phyloP scores from a whole-genome alignment of 1,140 invertebrate species.

The Drosophila neocordata region DNA sequence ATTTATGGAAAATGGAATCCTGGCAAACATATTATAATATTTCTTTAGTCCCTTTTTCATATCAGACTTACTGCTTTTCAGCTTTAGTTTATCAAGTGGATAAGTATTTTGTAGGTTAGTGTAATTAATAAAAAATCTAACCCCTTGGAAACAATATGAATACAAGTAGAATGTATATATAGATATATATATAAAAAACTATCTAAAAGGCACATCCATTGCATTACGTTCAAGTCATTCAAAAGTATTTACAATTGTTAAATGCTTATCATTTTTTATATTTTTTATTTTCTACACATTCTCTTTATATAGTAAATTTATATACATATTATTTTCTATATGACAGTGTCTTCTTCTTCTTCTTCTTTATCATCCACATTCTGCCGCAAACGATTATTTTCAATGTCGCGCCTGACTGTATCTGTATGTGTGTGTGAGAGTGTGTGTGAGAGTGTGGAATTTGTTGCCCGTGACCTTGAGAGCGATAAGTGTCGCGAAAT shows the following conservation, averaged over 20 bases:
- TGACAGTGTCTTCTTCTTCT: constrained; percentile 21
- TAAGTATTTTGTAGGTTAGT: no score
- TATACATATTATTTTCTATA: constrained; percentile 9
- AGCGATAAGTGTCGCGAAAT: constrained; percentile 78
- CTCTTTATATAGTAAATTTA: background rate
- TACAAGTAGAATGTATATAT: no score
- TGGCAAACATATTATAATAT: no score
- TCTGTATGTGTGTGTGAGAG: constrained; percentile 32
- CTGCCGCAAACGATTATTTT: constrained; percentile 63
- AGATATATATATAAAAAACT: background rate
- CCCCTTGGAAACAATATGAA: no score
- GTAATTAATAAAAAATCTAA: no score
- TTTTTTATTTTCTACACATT: background rate
- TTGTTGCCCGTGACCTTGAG: constrained; percentile 77
- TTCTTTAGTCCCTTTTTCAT: no score
- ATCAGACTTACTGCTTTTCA: no score
- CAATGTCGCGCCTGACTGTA: constrained; percentile 65
- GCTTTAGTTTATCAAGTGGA: no score
- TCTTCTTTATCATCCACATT: constrained; percentile 16
- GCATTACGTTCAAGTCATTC: constrained; percentile 1
- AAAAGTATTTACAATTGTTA: constrained; percentile 23
- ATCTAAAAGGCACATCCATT: background rate
- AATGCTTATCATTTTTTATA: constrained; percentile 28
- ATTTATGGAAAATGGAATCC: no score
- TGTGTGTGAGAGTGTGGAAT: constrained; percentile 54